These are phyloP conservation scores for Peromyscus aztecus DNA, from an alignment of 2,797 vertebrate species.

Conservation along the genomic window DNA sequence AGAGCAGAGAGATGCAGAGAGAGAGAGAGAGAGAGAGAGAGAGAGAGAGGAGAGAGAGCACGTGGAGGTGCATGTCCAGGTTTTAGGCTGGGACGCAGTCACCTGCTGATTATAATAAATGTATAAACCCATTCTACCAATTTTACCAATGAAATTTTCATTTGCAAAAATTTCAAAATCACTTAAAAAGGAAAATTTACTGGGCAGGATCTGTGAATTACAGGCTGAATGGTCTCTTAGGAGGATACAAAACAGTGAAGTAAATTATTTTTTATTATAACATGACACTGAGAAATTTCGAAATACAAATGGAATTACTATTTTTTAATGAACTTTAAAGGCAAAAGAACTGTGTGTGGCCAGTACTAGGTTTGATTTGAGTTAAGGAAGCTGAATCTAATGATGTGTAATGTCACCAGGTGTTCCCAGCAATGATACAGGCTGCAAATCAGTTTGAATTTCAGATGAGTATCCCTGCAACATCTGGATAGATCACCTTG, in stretches of 20 bases:
- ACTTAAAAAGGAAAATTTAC: background rate
- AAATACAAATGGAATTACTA: background rate
- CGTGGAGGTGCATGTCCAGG: too few species aligned
- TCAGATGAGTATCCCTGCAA: background rate
- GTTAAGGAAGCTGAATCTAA: background rate
- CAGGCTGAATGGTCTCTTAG: background rate
- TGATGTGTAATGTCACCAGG: background rate
- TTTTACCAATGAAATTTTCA: slow-evolving; percentile 25
- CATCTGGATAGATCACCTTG: background rate
- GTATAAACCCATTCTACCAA: background rate
- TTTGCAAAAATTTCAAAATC: slow-evolving; percentile 10
- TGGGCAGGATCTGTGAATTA: slow-evolving; percentile 3
- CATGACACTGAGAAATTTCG: background rate
- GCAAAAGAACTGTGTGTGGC: background rate
- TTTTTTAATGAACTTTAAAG: background rate
- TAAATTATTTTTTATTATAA: slow-evolving; percentile 42
- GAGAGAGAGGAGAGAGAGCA: too few species aligned
- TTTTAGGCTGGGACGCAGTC: too few species aligned
- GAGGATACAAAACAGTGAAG: background rate
- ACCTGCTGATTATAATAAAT: background rate
- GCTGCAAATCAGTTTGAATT: slow-evolving; percentile 20
- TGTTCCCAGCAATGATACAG: background rate
- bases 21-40: too few species aligned
- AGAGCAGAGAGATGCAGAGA: too few species aligned
- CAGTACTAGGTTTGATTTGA: background rate